These are phyloP conservation scores for Agelaius tricolor DNA, from an alignment of 2,113 vertebrate genomes.

Conservation along the genomic window DNA sequence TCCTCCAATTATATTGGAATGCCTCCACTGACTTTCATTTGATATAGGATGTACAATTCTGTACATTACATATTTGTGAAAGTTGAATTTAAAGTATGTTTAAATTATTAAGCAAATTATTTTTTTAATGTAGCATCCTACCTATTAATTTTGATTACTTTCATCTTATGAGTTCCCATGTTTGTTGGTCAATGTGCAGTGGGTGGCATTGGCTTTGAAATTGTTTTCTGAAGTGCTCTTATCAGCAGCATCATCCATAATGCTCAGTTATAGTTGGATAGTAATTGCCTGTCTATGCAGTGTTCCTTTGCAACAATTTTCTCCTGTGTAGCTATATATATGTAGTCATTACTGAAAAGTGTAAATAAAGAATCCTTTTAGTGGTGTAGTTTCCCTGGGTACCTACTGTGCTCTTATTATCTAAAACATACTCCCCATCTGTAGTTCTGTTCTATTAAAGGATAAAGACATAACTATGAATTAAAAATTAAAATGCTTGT, in stretches of 20 bases:
- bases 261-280: background rate
- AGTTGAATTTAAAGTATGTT: background rate
- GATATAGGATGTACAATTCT: background rate
- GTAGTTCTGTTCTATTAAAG: conserved; percentile 70
- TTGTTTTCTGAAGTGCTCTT: conserved; percentile 3
- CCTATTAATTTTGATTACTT: background rate
- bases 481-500: conserved; percentile 76
- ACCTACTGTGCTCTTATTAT: conserved; percentile 71
- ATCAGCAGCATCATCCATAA: background rate
- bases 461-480: conserved; percentile 73
- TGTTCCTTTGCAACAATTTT: conserved; percentile 52
- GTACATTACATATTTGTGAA: background rate
- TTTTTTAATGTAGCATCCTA: background rate
- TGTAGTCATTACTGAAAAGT: conserved; percentile 71
- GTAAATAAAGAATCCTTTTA: conserved; percentile 73
- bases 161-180: background rate
- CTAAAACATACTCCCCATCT: conserved; percentile 68
- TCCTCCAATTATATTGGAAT: background rate
- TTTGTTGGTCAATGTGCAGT: background rate
- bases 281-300: conserved; percentile 44
- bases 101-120: background rate
- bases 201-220: background rate
- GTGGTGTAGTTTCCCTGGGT: conserved; percentile 68
- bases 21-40: background rate
- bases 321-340: conserved; percentile 55